Evolutionary conservation across 2,797 vertebrate genomes (phyloP).

Genomic region (Gymnothorax javanicus): DNA sequence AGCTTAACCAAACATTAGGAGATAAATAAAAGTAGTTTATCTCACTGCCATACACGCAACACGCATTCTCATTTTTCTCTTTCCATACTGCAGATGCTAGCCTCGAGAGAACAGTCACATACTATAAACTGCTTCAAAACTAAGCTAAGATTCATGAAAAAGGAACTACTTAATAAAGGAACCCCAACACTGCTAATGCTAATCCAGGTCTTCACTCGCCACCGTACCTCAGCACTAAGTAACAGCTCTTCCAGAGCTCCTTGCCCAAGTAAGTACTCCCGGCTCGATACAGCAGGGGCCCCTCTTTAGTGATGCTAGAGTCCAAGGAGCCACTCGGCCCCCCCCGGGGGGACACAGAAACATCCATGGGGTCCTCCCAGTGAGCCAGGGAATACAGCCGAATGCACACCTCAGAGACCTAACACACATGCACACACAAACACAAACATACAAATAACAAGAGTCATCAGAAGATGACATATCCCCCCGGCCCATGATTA

Average conservation of each 20-base stretch:
- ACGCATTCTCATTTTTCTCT: background rate
- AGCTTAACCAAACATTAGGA: background rate
- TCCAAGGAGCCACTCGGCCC: constrained; percentile 54
- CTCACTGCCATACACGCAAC: background rate
- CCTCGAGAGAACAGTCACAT: too few relatives aligned
- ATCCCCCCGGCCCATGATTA: too few relatives aligned
- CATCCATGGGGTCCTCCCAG: constrained; percentile 94
- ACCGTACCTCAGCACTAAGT: constrained; percentile 88
- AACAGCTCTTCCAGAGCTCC: constrained; percentile 93
- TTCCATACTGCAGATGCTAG: too few relatives aligned
- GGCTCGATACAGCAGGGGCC: constrained; percentile 82
- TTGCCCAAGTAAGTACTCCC: constrained; percentile 91
- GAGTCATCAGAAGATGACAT: too few relatives aligned
- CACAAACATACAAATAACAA: too few relatives aligned
- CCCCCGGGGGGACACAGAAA: constrained; percentile 65
- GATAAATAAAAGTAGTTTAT: background rate
- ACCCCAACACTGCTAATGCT: background rate
- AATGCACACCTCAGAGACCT: constrained; percentile 83
- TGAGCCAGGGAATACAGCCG: constrained; percentile 90
- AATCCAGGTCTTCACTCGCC: background rate
- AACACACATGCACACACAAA: too few relatives aligned
- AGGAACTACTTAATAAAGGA: too few relatives aligned
- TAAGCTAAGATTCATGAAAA: too few relatives aligned
- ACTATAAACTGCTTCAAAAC: too few relatives aligned
- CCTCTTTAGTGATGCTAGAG: constrained; percentile 80